Conservation (phyloP, 2,113 vertebrate species). For the Grus americana region DNA sequence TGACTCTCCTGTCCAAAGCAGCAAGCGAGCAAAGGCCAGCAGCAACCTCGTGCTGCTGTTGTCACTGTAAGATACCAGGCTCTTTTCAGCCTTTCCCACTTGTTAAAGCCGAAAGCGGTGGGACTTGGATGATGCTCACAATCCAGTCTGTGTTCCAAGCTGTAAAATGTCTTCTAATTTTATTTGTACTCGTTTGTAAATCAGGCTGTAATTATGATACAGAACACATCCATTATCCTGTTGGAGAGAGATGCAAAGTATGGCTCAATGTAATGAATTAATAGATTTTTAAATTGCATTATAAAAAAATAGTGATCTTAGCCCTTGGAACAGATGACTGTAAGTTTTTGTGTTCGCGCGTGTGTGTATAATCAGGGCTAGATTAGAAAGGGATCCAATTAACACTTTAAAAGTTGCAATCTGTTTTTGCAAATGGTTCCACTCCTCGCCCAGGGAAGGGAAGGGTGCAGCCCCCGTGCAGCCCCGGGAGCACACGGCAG, state of each 20-base stretch:
- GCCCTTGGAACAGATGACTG: constrained; percentile 69
- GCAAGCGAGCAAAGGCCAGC: neutral
- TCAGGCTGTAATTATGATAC: constrained; percentile 67
- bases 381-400: constrained; percentile 66
- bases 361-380: constrained; percentile 53
- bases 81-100: constrained; percentile 14
- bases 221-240: constrained; percentile 66
- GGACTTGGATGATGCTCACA: constrained; percentile 61
- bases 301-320: constrained; percentile 68
- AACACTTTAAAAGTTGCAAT: constrained; percentile 63
- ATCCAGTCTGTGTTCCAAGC: constrained; percentile 63
- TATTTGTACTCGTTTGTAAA: constrained; percentile 68
- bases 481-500: neutral
- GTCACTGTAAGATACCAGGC: neutral
- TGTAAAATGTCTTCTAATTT: constrained; percentile 69
- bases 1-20: neutral
- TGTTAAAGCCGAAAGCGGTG: constrained; percentile 2
- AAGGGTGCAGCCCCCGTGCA: neutral
- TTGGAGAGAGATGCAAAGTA: constrained; percentile 67
- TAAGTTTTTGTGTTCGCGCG: constrained; percentile 48
- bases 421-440: constrained; percentile 55
- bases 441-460: neutral
- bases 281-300: constrained; percentile 70
- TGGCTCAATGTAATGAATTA: constrained; percentile 68
- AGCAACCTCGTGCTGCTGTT: neutral